These are phyloP conservation scores for Adelges cooleyi DNA, from an alignment of 1,140 invertebrate genomes.

Conservation along the genomic window DNA sequence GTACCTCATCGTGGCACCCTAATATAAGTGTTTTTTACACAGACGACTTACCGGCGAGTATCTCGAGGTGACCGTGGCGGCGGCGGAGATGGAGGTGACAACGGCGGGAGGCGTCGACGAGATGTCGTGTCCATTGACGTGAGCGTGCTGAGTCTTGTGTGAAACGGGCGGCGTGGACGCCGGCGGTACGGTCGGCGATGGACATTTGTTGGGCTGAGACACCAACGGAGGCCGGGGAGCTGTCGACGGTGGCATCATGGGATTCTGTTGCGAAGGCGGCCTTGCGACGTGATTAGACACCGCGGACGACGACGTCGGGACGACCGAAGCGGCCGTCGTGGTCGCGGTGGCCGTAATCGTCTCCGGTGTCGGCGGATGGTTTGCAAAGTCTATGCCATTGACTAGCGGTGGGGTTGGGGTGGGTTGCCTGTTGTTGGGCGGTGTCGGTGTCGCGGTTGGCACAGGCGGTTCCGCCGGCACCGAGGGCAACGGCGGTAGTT, in stretches of 20 bases:
- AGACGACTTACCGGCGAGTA: conserved; percentile 13
- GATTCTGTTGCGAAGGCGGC: not conserved
- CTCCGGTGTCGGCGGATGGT: not conserved
- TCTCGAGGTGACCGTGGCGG: not conserved
- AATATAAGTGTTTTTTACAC: too few species aligned
- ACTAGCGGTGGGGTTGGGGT: conserved; percentile 10
- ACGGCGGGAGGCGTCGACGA: too few species aligned
- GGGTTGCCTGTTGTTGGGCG: not conserved
- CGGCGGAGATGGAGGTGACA: not conserved
- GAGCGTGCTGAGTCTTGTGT: not conserved
- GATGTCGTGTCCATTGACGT: conserved; percentile 3
- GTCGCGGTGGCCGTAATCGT: not conserved
- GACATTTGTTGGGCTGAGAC: conserved; percentile 8
- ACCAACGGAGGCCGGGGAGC: conserved; percentile 7
- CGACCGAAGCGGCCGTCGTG: not conserved
- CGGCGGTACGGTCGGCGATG: conserved; percentile 9
- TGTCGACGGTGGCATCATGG: conserved; percentile 9
- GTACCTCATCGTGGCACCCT: too few species aligned
- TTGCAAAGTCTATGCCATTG: conserved; percentile 10
- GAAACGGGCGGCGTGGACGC: not conserved
- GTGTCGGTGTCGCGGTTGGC: not conserved
- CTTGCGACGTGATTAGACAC: too few species aligned
- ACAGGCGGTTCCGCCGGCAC: not conserved
- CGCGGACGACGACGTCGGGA: not conserved
- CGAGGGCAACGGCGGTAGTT: not conserved